Evolutionary conservation across 64 coral and sea anemone species (phyloP).

Genomic region (Hydrozoanthus tunicans): DNA sequence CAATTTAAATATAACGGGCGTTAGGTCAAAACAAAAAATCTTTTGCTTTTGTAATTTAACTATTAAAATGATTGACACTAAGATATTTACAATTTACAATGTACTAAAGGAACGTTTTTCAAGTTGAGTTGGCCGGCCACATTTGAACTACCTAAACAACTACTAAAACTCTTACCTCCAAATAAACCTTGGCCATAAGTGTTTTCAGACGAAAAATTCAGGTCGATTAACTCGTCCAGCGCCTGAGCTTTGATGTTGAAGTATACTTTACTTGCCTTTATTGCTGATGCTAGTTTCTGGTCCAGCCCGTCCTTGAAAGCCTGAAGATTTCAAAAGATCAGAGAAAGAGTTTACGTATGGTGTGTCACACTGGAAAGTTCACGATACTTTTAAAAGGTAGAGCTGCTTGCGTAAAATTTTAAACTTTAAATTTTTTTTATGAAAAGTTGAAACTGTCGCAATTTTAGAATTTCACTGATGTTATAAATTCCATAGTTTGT

Average conservation of each 20-base stretch:
- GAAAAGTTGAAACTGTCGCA: too few species aligned
- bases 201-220: conserved; percentile 15
- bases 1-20: too few species aligned
- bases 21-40: too few species aligned
- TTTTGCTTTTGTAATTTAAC: too few species aligned
- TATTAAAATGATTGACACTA: too few species aligned
- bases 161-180: conserved; percentile 30
- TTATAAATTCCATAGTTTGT: too few species aligned
- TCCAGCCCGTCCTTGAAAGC: conserved; percentile 24
- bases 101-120: too few species aligned
- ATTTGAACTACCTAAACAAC: too few species aligned
- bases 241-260: conserved; percentile 34
- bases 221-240: background rate
- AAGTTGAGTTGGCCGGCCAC: too few species aligned
- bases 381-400: background rate
- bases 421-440: too few species aligned
- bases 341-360: background rate
- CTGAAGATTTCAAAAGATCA: background rate
- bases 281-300: conserved; percentile 3
- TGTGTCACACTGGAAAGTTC: background rate
- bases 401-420: background rate
- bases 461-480: too few species aligned
- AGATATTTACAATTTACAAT: too few species aligned
- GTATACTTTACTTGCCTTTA: conserved; percentile 7
- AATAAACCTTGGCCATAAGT: conserved; percentile 12